phyloP scores from a whole-genome alignment of 2,797 vertebrate species.

The Notolabrus celidotus region DNA sequence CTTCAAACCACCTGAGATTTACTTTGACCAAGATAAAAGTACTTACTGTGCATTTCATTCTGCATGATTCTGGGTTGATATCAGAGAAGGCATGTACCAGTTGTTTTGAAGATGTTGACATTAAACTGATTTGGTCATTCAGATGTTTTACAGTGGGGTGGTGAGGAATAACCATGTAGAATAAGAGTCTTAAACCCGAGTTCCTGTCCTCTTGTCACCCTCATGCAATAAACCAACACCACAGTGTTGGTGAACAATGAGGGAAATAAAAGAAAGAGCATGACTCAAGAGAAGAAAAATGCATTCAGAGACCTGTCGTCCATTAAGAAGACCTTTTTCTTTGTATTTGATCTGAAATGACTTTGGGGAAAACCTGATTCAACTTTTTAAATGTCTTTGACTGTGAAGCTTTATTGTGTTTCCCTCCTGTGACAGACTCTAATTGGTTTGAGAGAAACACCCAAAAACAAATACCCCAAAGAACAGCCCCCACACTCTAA shows the following conservation, averaged over 20 bases:
- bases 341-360: slow-evolving; percentile 38
- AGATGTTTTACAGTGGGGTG: no score
- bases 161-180: no score
- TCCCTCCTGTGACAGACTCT: slow-evolving; percentile 14
- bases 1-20: no score
- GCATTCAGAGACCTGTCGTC: neutral
- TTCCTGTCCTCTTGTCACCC: no score
- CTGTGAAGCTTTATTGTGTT: slow-evolving; percentile 36
- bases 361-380: slow-evolving; percentile 17
- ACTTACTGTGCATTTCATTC: no score
- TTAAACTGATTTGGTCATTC: no score
- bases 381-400: slow-evolving; percentile 23
- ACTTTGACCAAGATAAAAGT: no score
- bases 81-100: no score
- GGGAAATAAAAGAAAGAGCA: neutral
- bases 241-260: neutral
- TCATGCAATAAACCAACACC: no score
- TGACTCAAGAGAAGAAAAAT: neutral
- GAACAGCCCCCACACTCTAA: slow-evolving; percentile 7
- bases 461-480: slow-evolving; percentile 42
- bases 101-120: no score
- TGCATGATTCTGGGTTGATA: no score
- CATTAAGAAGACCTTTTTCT: slow-evolving; percentile 11
- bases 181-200: neutral
- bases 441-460: slow-evolving; percentile 51